Percentiles rank a stretch among this genome's conserved stretches.
These are phyloP conservation scores for Enteromius paludinosus DNA, from an alignment of 2,797 vertebrate genomes.

Conservation along the genomic window DNA sequence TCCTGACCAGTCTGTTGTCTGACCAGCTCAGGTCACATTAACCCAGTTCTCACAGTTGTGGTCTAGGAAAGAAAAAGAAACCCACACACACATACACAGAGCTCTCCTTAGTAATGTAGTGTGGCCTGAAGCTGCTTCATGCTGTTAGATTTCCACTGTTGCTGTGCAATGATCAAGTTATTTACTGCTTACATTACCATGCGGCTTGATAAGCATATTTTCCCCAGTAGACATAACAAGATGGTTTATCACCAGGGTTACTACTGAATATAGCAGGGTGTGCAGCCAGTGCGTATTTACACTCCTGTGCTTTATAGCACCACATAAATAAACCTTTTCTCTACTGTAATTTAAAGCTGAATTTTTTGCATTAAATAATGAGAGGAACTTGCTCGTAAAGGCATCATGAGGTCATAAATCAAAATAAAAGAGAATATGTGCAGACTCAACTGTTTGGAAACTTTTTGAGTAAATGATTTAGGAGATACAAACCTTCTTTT, in stretches of 20 bases:
- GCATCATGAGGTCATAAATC: constrained; percentile 53
- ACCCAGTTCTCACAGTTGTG: constrained; percentile 74
- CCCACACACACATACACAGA: constrained; percentile 29
- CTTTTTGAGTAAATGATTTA: constrained; percentile 25
- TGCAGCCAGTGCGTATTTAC: constrained; percentile 58
- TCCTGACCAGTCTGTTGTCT: constrained; percentile 65
- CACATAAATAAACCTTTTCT: constrained; percentile 76
- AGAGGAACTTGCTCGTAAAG: constrained; percentile 66
- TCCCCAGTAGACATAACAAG: constrained; percentile 76
- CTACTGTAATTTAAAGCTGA: constrained; percentile 71
- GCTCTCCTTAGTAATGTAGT: constrained; percentile 57
- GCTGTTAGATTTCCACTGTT: constrained; percentile 64
- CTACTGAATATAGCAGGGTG: constrained; percentile 54
- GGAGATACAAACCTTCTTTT: background rate
- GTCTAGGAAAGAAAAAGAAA: constrained; percentile 52
- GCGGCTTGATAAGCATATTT: constrained; percentile 82
- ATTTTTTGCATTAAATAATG: constrained; percentile 72
- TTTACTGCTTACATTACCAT: constrained; percentile 79
- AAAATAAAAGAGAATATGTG: constrained; percentile 36
- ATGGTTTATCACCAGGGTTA: constrained; percentile 75
- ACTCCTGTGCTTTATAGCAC: constrained; percentile 68
- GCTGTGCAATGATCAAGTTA: constrained; percentile 64
- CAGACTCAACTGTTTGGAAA: constrained; percentile 47
- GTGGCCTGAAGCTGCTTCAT: constrained; percentile 68
- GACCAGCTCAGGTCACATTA: constrained; percentile 74